Evolutionary conservation across 2,888 invertebrate genomes (phyloP), one percentile per base, ranked within the genome.

Genomic region (Eulithis prunata): DNA sequence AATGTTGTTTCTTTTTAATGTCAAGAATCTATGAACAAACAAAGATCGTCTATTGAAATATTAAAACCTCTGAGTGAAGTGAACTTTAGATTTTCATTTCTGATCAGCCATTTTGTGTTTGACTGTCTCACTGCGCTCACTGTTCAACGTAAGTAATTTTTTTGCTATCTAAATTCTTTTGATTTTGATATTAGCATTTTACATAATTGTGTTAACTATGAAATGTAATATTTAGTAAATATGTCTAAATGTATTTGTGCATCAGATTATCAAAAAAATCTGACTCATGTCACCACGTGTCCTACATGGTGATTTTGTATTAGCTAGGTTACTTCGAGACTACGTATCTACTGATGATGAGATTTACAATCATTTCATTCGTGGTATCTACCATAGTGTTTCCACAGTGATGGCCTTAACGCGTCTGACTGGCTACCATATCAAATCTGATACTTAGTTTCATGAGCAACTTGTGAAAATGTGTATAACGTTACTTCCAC

Each of bases 381-480:
- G 90, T 88, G 91, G 91, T 91, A 91, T 91, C 91, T 86, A 86
- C 91, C 87, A 87, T 88, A 91, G 90, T 90, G 87, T 83, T 84
- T 73, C 81, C 86, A 89, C 90, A 74, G 85, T 91, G 91, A 92
- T 90, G 89, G 90, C 89, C 80, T 79, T 79, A 81, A 86, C 77
- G 87, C 88, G 92, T 92, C 91, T 91, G 91, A 91, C 21, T 81
- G 82, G 62, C 38, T 36, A 41, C 41, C 41, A 10, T 2, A 41
- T 32, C 11, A 3, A 10, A 36, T 32, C 28, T 12, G 12, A 11
- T 11, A 7, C 52, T 28, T 2, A 11, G 49, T 14, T 51, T 59
- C 5, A 1, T 41, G 3, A 12, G 1, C 36, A 12, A 45, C 10
- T 12, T 21, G 13, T 51, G 10, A 10, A 54, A 41, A 41, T 28